Evolutionary conservation across 2,888 invertebrate genomes (phyloP), one percentile per base, ranked within the genome.

Genomic region (Heliothis peltigera): DNA sequence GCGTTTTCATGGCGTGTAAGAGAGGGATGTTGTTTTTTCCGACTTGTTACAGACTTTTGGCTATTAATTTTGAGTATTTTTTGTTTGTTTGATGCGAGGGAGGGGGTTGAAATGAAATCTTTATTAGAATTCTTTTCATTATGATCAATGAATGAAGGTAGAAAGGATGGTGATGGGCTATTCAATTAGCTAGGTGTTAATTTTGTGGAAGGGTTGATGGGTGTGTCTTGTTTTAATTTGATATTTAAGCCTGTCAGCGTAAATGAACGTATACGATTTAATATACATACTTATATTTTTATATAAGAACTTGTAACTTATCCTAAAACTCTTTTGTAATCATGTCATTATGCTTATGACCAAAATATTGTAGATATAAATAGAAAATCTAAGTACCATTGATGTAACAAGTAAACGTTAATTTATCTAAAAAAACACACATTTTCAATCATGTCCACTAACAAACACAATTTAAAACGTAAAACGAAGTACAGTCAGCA

Each of bases 1-100:
- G 88, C 89, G 91, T 93, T 93, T 92, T 93, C 93, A 93, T 93
- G 91, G 93, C 87, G 90, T 89, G 90, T 87, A 87, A 89, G 91
- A 87, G 90, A 89, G 88, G 89, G 90, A 90, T 88, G 88, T 90
- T 88, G 89, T 87, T 87, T 90, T 92, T 92, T 92, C 92, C 88
- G 87, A 87, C 87, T 86, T 87, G 87, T 90, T 90, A 87, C 87
- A 86, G 85, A 85, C 80, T 79, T 77, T 77, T 74, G 71, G 70
- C 79, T 79, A 75, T 79, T 81, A 67, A 80, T 80, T 81, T 72
- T 59, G 56, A 58, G 52, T 25, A 57, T 59, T 72, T 64, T 72
- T 73, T 65, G 49, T 56, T 63, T 56, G 17, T 43, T 42, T 25
- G 15, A 58, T 44, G 43, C 48, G 48, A 62, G 67, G 66, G 66